Conservation (phyloP, 1,140 invertebrate species). For the Caenorhabditis inopinata region DNA sequence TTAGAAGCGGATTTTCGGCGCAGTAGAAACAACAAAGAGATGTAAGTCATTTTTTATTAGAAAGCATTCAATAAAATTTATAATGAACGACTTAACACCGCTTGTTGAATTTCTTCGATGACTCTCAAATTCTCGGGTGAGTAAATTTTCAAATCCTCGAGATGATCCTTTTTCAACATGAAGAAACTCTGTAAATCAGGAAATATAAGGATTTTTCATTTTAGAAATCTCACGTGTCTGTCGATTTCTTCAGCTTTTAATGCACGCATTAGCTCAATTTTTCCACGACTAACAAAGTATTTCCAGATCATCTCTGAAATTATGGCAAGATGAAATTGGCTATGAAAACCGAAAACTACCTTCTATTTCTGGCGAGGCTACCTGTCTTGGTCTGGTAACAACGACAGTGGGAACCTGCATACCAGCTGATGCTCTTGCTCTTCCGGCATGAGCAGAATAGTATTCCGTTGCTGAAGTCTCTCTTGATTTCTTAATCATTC, state of each 20-base stretch:
- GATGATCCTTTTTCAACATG: neutral
- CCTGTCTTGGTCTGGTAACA: neutral
- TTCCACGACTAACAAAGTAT: neutral
- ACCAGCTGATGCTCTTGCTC: neutral
- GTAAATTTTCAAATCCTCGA: neutral
- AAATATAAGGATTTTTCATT: neutral
- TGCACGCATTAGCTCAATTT: neutral
- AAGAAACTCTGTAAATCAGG: conserved; percentile 3
- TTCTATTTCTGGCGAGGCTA: neutral
- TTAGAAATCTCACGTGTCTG: neutral
- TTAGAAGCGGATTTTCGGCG: no score
- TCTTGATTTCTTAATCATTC: neutral
- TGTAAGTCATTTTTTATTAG: no score
- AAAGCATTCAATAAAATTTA: no score
- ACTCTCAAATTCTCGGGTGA: neutral
- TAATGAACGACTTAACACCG: no score
- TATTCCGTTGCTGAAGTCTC: neutral
- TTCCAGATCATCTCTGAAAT: conserved; percentile 3
- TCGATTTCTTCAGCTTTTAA: neutral
- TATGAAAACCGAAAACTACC: neutral
- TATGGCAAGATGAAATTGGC: no score
- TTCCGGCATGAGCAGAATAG: neutral
- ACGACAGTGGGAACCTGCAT: neutral
- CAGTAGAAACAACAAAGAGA: no score
- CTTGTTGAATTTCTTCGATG: neutral